Evolutionary conservation across 1,140 invertebrate species (phyloP).

Genomic region (Procambarus clarkii): DNA sequence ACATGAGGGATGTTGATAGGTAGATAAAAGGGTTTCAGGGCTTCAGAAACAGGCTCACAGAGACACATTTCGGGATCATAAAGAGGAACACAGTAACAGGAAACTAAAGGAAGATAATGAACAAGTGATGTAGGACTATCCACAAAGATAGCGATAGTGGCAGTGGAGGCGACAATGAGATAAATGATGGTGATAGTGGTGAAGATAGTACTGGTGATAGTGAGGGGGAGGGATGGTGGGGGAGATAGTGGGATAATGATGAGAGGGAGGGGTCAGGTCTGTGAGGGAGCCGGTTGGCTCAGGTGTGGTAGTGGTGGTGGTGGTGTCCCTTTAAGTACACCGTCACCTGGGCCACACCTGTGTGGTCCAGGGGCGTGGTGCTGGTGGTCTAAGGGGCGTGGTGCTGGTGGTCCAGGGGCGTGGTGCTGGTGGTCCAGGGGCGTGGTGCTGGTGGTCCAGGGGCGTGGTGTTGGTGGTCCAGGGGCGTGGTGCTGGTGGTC

Average conservation of each 20-base stretch:
- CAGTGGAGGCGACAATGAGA: background rate
- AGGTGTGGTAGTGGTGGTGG: background rate
- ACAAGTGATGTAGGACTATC: too few species aligned
- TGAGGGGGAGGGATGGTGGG: background rate
- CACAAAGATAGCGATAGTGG: background rate
- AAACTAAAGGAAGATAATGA: too few species aligned
- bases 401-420: too few species aligned
- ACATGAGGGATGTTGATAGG: too few species aligned
- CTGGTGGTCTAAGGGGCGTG: background rate
- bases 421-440: too few species aligned
- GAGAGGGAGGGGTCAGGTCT: background rate
- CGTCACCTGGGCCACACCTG: background rate
- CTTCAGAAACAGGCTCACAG: too few species aligned
- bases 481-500: background rate
- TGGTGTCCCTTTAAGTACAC: background rate
- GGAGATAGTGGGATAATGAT: background rate
- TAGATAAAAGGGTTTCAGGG: too few species aligned
- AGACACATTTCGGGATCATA: too few species aligned
- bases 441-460: too few species aligned
- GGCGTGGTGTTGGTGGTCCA: background rate
- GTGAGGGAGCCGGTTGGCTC: background rate
- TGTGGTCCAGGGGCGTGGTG: conserved; percentile 4
- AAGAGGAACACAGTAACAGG: too few species aligned
- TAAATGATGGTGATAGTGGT: background rate
- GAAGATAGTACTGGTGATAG: background rate